Conservation (phyloP, 2,797 vertebrate genomes). For the Mormyrus hasselquistii region DNA sequence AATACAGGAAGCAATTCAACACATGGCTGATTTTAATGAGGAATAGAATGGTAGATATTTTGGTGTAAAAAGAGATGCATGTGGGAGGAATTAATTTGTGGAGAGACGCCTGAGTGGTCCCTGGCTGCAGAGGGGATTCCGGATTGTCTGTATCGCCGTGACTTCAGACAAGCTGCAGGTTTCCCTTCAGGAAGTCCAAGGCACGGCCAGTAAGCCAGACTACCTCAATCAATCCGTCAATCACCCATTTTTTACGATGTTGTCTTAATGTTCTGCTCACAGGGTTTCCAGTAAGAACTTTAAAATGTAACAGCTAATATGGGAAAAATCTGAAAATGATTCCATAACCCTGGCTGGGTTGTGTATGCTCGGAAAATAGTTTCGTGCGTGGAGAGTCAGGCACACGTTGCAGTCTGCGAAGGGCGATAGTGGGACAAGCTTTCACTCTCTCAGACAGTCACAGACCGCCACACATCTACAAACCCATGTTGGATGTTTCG, state of each 20-base stretch:
- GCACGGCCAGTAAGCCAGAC: background rate
- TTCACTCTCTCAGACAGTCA: background rate
- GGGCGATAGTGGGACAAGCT: background rate
- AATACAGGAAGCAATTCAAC: background rate
- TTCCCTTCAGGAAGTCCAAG: background rate
- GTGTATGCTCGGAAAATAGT: background rate
- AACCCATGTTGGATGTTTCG: background rate
- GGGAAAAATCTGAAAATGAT: constrained; percentile 7
- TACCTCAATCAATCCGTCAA: constrained; percentile 6
- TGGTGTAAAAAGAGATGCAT: background rate
- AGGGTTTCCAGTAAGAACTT: background rate
- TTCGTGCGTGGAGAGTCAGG: background rate
- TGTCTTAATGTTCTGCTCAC: background rate
- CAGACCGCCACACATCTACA: background rate
- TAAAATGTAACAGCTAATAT: background rate
- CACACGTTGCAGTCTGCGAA: background rate
- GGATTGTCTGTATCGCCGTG: background rate
- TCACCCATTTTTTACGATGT: background rate
- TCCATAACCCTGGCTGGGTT: background rate
- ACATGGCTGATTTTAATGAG: constrained; percentile 6
- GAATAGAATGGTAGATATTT: background rate
- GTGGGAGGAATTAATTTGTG: background rate
- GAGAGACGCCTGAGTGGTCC: background rate
- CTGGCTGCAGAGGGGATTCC: background rate
- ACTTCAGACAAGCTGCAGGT: background rate